Percentiles rank a stretch among this genome's conserved stretches.
These are phyloP conservation scores for Aurelia sp. DNA, from an alignment of 30 jellyfish, hydroid and myxozoan genomes.

Conservation along the genomic window DNA sequence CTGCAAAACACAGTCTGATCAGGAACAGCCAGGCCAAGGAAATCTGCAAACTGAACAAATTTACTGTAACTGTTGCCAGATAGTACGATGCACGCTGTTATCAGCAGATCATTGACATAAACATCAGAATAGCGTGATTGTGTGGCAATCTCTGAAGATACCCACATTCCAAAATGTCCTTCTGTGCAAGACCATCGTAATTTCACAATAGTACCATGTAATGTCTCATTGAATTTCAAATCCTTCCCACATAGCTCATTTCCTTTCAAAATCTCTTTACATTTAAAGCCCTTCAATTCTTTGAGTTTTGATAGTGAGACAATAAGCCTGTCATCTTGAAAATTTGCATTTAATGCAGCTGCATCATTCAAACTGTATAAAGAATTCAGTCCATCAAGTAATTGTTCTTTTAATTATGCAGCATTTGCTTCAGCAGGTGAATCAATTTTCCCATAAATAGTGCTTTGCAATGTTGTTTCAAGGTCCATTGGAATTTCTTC, in stretches of 20 bases:
- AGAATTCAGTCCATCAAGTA: no score
- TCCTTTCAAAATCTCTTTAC: not conserved
- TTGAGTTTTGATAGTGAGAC: constrained; percentile 11
- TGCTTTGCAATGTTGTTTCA: not conserved
- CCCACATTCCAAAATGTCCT: constrained; percentile 37
- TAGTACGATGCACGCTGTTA: not conserved
- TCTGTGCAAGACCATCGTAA: constrained; percentile 20
- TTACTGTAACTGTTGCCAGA: constrained; percentile 33
- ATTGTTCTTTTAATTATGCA: not conserved
- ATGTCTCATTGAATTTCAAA: no score
- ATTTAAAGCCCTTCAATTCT: constrained; percentile 23
- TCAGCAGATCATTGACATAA: constrained; percentile 25
- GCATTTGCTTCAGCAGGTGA: constrained; percentile 4
- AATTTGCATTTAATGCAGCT: not conserved
- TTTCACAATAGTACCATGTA: not conserved
- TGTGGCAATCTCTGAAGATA: constrained; percentile 33
- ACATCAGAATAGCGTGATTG: not conserved
- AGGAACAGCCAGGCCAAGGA: constrained; percentile 25
- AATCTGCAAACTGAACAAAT: constrained; percentile 13
- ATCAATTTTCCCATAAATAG: not conserved
- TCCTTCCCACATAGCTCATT: not conserved
- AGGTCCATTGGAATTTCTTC: constrained; percentile 2
- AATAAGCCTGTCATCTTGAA: not conserved
- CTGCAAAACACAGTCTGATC: not conserved
- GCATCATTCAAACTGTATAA: no score